Base-by-base conservation (phyloP, 2,113 vertebrate species). In the Labeo catla region DNA sequence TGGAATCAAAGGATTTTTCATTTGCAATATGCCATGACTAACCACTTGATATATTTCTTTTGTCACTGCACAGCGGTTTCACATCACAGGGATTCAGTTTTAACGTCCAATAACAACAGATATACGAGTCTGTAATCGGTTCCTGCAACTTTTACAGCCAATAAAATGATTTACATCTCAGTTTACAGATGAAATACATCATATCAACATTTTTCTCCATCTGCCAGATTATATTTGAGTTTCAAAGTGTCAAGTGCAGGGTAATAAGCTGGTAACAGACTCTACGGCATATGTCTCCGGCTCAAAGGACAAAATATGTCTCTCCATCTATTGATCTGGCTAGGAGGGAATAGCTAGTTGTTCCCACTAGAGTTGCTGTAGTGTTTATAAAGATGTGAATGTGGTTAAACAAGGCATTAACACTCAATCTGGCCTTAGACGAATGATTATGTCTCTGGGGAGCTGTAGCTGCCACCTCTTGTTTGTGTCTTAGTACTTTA, bases 391-490 rank as follows among this genome's bases (percentile, higher is more conserved):
- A 70, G 63, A 79, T 79, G 74, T 16, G 74, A 54, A 76, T 63
- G 81, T 68, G 72, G 34, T 73, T 88, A 72, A 88, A 74, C 70
- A 65, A 84, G 23, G 70, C 81, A 76, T 70, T 86, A 74, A 73
- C 66, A 34, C 66, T 84, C n/a, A 76, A 47, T 76, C 28, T 83
- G 61, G 36, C 72, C 57, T 81, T n/a, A 63, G 65, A 28, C 57
- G 23, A 28, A 77, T 57, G 73, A 88, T 79, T 83, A 23, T 66
- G 43, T 70, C 84, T 83, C 87, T 34, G 43, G 79, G 52, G 84
- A 23, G n/a, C 5, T 13, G 80, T 21, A 49, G 57, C 36, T 49
- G 39, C 63, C 76, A 78, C 65, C 63, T 66, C 63, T 52, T 83
- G 52, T 77, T 85, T 81, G 78, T 74, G 66, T 88, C 78, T 76